These are phyloP conservation scores for Sylvia borin DNA, from an alignment of 2,797 vertebrate genomes.

Conservation along the genomic window DNA sequence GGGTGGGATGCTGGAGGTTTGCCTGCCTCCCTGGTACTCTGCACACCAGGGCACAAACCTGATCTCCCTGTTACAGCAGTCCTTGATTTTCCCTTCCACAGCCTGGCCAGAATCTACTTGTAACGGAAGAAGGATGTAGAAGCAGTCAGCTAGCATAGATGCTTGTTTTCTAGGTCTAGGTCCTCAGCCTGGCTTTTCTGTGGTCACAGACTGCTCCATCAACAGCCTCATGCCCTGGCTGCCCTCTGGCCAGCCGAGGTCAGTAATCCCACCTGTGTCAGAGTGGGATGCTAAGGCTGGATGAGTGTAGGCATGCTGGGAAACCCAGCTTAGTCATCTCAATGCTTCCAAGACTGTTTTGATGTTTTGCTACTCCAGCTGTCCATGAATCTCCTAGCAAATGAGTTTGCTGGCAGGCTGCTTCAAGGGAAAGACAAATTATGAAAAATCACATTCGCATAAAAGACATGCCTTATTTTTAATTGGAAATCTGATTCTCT, in stretches of 20 bases:
- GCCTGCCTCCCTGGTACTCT: neutral
- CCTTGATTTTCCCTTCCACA: neutral
- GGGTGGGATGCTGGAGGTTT: neutral
- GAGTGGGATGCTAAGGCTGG: neutral
- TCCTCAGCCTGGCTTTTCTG: neutral
- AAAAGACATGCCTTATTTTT: constrained; percentile 21
- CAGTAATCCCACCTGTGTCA: neutral
- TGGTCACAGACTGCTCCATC: neutral
- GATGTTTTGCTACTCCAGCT: constrained; percentile 39
- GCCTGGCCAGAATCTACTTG: neutral
- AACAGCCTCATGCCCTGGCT: neutral
- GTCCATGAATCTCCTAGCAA: neutral
- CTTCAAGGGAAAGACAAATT: constrained; percentile 13
- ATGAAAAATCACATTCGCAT: neutral
- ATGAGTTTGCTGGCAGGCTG: constrained; percentile 41
- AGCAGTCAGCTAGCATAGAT: neutral
- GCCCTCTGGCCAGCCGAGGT: neutral
- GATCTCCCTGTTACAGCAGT: neutral
- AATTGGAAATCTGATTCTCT: constrained; percentile 49
- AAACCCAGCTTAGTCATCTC: neutral
- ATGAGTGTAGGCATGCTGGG: neutral
- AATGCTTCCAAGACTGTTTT: neutral
- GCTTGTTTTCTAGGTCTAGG: neutral
- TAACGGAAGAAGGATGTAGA: neutral
- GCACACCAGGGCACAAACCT: neutral